Evolutionary conservation across 1,140 invertebrate species (phyloP).

Genomic region (Pseudomyrmex flavicornis): DNA sequence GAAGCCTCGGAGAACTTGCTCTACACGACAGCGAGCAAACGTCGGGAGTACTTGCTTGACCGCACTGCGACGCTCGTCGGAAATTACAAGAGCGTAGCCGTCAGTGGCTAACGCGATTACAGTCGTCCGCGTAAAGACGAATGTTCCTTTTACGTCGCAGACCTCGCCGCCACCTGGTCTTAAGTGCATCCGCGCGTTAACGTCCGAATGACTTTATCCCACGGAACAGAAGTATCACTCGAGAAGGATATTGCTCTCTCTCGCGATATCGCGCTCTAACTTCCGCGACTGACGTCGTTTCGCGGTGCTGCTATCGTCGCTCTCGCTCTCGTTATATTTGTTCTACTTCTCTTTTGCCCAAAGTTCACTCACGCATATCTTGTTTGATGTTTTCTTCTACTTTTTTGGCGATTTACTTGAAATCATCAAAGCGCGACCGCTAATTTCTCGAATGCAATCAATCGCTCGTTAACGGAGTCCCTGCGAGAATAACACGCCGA

Average conservation of each 20-base stretch:
- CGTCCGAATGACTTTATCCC: slow-evolving; percentile 55
- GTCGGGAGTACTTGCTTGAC: slow-evolving; percentile 41
- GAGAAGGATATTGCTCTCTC: slow-evolving; percentile 26
- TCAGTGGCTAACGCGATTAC: slow-evolving; percentile 54
- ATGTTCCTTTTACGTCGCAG: slow-evolving; percentile 41
- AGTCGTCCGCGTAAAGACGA: slow-evolving; percentile 55
- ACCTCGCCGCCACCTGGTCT: slow-evolving; percentile 41
- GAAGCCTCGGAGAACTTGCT: not conserved
- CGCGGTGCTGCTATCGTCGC: too few species aligned
- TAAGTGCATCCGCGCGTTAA: slow-evolving; percentile 60
- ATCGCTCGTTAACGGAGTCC: too few species aligned
- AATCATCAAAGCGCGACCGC: too few species aligned
- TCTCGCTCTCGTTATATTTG: too few species aligned
- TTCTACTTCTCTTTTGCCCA: too few species aligned
- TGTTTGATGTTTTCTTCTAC: too few species aligned
- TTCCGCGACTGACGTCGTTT: too few species aligned
- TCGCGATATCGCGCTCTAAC: too few species aligned
- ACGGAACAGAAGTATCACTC: slow-evolving; percentile 46
- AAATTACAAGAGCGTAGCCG: slow-evolving; percentile 51
- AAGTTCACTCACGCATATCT: too few species aligned
- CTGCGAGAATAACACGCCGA: too few species aligned
- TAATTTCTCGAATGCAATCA: too few species aligned
- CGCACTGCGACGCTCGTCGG: slow-evolving; percentile 29
- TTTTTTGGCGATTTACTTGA: too few species aligned
- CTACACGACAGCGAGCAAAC: slow-evolving; percentile 2